These are phyloP conservation scores for Octopus sinensis DNA, from an alignment of 1,140 invertebrate genomes.

Conservation along the genomic window DNA sequence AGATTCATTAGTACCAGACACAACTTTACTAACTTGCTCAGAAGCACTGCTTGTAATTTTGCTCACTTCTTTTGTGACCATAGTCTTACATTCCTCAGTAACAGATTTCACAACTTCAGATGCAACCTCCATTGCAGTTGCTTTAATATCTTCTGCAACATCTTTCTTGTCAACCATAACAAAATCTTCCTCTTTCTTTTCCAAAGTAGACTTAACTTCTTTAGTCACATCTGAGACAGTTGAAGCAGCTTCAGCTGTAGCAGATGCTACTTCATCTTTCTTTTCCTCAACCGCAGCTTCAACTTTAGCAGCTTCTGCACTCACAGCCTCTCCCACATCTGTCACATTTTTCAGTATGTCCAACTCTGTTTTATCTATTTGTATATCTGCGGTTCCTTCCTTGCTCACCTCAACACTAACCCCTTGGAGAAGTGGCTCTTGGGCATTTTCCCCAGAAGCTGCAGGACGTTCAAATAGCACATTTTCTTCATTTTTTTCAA, in stretches of 20 bases:
- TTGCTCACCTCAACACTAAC: slow-evolving; percentile 4
- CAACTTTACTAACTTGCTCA: not conserved
- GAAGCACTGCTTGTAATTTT: slow-evolving; percentile 4
- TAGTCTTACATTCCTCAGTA: not conserved
- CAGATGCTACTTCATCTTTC: not conserved
- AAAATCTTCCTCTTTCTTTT: slow-evolving; percentile 10
- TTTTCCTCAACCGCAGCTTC: not conserved
- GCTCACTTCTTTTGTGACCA: not conserved
- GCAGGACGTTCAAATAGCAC: slow-evolving; percentile 10
- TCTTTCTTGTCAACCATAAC: slow-evolving; percentile 1
- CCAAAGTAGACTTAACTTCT: not conserved
- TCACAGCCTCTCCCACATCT: slow-evolving; percentile 1
- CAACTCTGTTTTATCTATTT: not conserved
- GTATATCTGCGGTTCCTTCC: not conserved
- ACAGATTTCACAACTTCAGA: slow-evolving; percentile 4
- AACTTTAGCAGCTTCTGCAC: not conserved
- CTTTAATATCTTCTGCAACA: slow-evolving; percentile 3
- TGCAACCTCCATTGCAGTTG: slow-evolving; percentile 1
- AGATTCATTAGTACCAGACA: not conserved
- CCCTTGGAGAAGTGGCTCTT: not conserved
- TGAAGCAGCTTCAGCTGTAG: not conserved
- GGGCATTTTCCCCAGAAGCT: slow-evolving; percentile 9
- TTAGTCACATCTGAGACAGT: slow-evolving; percentile 7
- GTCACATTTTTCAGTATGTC: slow-evolving; percentile 4
- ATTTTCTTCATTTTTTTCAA: slow-evolving; percentile 14